Evolutionary conservation across 2,797 vertebrate genomes (phyloP).

Genomic region (Hapalemur alaotrensis): DNA sequence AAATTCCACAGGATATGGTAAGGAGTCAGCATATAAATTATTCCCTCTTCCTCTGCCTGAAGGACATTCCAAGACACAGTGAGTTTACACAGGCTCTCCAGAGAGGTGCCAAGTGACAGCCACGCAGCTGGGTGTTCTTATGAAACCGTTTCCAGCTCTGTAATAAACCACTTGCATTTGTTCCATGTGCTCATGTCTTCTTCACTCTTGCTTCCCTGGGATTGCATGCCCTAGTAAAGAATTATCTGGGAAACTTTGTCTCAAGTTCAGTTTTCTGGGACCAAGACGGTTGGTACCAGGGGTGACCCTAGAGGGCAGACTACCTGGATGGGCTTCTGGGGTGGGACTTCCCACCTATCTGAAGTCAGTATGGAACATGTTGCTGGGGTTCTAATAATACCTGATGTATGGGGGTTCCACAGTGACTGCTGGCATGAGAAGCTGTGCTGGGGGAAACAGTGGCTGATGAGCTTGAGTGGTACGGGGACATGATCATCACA

Average conservation of each 20-base stretch:
- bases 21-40: neutral
- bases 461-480: neutral
- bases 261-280: neutral
- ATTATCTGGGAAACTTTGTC: neutral
- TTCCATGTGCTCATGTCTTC: neutral
- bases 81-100: neutral
- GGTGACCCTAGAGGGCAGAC: neutral
- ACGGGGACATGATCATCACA: neutral
- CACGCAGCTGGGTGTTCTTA: neutral
- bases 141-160: neutral
- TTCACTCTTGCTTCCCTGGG: neutral
- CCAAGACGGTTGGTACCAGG: neutral
- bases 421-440: neutral
- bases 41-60: neutral
- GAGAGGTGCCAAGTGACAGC: neutral
- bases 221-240: neutral
- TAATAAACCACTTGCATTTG: neutral
- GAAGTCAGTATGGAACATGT: neutral
- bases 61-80: neutral
- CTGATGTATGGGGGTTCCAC: neutral
- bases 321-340: neutral
- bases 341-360: neutral
- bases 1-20: neutral
- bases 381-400: neutral
- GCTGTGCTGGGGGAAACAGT: neutral